These are phyloP conservation scores for Dromiciops gliroides DNA, from an alignment of 2,113 vertebrate species.

Conservation along the genomic window DNA sequence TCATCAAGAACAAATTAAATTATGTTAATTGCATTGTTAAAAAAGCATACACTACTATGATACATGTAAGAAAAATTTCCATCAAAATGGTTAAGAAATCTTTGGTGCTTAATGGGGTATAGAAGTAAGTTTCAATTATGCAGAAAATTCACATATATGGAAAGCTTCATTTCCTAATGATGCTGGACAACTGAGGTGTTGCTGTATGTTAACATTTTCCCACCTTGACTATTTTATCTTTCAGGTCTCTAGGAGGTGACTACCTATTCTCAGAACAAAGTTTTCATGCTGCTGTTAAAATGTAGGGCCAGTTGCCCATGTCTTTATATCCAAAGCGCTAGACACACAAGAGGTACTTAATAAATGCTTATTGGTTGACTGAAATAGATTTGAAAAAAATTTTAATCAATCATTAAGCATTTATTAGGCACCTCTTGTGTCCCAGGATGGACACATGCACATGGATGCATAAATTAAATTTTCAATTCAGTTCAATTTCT, in stretches of 20 bases:
- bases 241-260: constrained; percentile 27
- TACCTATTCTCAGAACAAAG: constrained; percentile 40
- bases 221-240: constrained; percentile 41
- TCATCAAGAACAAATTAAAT: background rate
- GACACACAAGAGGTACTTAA: background rate
- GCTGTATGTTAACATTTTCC: background rate
- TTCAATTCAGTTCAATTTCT: background rate
- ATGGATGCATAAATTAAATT: background rate
- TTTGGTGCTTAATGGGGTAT: background rate
- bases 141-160: background rate
- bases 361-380: background rate
- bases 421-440: background rate
- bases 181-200: background rate
- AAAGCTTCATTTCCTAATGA: background rate
- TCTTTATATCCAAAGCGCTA: background rate
- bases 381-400: background rate
- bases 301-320: constrained; percentile 25
- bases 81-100: background rate
- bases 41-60: background rate
- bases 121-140: background rate
- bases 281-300: constrained; percentile 43
- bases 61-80: background rate
- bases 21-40: background rate
- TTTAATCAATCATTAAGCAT: background rate
- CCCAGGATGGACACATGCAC: background rate